Evolutionary conservation across 2,888 invertebrate species (phyloP).

Genomic region (Villa cingulata): DNA sequence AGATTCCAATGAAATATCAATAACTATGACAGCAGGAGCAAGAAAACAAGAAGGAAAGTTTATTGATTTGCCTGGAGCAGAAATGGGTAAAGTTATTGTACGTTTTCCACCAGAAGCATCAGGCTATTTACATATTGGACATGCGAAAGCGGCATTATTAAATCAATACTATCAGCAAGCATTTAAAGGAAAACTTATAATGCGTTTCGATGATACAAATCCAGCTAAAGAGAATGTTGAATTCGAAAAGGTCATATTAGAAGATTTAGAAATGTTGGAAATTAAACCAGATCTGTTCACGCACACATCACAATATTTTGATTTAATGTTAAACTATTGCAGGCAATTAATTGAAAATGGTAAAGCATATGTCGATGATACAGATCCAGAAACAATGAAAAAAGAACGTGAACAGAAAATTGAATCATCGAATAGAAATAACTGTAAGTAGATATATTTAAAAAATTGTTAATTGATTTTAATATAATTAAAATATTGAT

Average conservation of each 20-base stretch:
- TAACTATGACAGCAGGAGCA: no score
- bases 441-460: constrained; percentile 52
- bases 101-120: constrained; percentile 99
- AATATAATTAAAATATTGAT: no score
- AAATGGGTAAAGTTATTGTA: constrained; percentile 94
- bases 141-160: constrained; percentile 95
- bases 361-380: constrained; percentile 95
- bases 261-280: constrained; percentile 81
- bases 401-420: constrained; percentile 77
- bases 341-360: constrained; percentile 73
- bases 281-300: constrained; percentile 87
- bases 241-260: constrained; percentile 92
- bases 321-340: constrained; percentile 75
- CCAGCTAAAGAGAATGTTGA: constrained; percentile 96
- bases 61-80: constrained; percentile 88
- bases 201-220: constrained; percentile 99
- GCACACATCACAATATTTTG: constrained; percentile 95
- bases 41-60: constrained; percentile 90
- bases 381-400: constrained; percentile 90
- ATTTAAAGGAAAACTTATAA: constrained; percentile 87
- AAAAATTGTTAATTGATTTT: not conserved
- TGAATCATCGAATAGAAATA: constrained; percentile 73
- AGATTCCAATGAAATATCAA: constrained; percentile 31
- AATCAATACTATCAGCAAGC: constrained; percentile 93
- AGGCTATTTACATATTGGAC: constrained; percentile 94